Base-by-base conservation (phyloP, 2,797 vertebrate species). In the Orientallactaga sibirica region DNA sequence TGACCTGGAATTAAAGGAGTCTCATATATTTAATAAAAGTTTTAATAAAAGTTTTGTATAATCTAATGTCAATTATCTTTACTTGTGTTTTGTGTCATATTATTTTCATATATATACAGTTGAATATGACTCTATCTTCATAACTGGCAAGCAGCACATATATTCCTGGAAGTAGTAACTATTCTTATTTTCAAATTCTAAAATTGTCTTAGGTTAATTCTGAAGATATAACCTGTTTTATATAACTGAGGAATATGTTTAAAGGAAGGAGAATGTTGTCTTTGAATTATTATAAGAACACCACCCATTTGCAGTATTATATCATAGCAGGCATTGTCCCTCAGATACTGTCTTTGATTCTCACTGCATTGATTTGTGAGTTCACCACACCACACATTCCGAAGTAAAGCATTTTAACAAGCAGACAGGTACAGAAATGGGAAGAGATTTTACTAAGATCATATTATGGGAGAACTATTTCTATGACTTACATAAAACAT, bases 331-430 rank as follows among this genome's bases (percentile, higher is more conserved):
- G 37, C 0, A 76, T 82, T n/a, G 5, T 1, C 41, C 16, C 58
- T 74, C 5, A 74, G 22, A n/a, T 29, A 41, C 15, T 20, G 5
- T n/a, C 25, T 92, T 80, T 83, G 29, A 71, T 70, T 92, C 4
- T 78, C 2, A 58, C 1, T 19, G 70, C 20, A 87, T 75, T 66
- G 20, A 25, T 52, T 83, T 91, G 5, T 87, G 10, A 84, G 25
- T 70, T 76, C 15, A 4, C 22, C 48, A 4, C 67, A 73, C 75
- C 1, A 62, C 6, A 61, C 43, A 52, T 80, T 90, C 9, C 68
- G 77, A 70, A 3, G 70, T 20, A 75, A 67, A 78, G 61, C 1
- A 22, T 48, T 93, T 94, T 80, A 71, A 33, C 80, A 93, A 88
- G n/a, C 41, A 92, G 80, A 64, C 27, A 84, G 8, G 18, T 58